Evolutionary conservation across 1,140 invertebrate genomes (phyloP).

Genomic region (Drosophila sproati): DNA sequence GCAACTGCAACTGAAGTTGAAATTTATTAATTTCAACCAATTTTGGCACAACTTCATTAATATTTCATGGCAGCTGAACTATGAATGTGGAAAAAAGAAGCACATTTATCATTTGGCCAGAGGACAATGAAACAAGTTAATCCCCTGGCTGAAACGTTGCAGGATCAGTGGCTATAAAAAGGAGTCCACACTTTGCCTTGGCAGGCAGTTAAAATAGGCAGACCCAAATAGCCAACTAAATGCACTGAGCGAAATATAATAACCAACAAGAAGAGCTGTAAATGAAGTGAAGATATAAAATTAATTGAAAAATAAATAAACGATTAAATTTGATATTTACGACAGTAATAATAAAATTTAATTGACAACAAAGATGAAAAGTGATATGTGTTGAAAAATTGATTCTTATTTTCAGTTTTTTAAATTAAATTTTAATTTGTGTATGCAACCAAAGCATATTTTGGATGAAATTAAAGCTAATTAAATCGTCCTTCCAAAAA

Average conservation of each 20-base stretch:
- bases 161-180: conserved; percentile 37
- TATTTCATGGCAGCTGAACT: conserved; percentile 65
- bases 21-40: conserved; percentile 43
- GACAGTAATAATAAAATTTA: too few relatives aligned
- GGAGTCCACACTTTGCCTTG: not conserved
- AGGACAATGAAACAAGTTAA: conserved; percentile 74
- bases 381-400: too few relatives aligned
- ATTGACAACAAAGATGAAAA: too few relatives aligned
- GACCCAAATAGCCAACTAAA: not conserved
- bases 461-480: too few relatives aligned
- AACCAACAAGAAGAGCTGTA: too few relatives aligned
- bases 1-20: not conserved
- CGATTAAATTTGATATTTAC: too few relatives aligned
- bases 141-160: conserved; percentile 60
- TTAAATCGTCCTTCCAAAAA: too few relatives aligned
- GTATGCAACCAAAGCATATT: too few relatives aligned
- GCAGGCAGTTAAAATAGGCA: not conserved
- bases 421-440: too few relatives aligned
- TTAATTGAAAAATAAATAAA: too few relatives aligned
- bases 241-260: not conserved
- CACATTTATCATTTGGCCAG: conserved; percentile 63
- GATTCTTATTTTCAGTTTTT: too few relatives aligned
- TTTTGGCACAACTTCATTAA: conserved; percentile 69
- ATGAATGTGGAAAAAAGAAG: conserved; percentile 1
- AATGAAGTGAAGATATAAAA: too few relatives aligned